Conservation (phyloP, 2,888 invertebrate species). For the Heliconius sara region DNA sequence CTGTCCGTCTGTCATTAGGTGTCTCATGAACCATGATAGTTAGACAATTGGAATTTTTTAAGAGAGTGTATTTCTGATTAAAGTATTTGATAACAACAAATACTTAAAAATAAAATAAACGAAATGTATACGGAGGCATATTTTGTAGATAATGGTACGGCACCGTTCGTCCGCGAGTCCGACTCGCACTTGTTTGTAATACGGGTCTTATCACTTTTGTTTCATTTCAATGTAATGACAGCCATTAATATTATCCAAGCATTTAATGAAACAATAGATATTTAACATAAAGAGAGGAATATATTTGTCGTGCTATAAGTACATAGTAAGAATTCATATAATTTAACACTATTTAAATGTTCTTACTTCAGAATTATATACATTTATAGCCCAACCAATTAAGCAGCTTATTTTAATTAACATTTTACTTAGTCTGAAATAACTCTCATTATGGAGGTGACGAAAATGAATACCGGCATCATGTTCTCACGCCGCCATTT, state of each 20-base stretch:
- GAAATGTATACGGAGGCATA: too few relatives aligned
- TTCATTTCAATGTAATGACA: neutral
- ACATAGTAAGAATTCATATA: neutral
- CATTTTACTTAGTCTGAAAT: constrained; percentile 22
- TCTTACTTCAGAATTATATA: neutral
- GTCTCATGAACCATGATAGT: too few relatives aligned
- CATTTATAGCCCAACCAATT: constrained; percentile 1
- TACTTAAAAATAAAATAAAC: too few relatives aligned
- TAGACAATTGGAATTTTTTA: neutral
- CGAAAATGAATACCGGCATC: constrained; percentile 36
- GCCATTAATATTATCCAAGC: neutral
- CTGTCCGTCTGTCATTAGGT: too few relatives aligned
- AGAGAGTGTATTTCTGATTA: neutral
- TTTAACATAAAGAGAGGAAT: neutral
- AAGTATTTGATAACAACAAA: too few relatives aligned
- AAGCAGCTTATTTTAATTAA: constrained; percentile 5
- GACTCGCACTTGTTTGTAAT: neutral
- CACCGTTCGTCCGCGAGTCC: too few relatives aligned
- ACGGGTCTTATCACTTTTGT: neutral
- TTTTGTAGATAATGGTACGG: too few relatives aligned
- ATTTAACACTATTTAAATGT: neutral
- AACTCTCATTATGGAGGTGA: constrained; percentile 26
- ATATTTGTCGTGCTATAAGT: neutral
- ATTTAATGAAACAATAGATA: neutral
- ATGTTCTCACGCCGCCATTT: constrained; percentile 37